Conservation (phyloP, 30 jellyfish, hydroid and myxozoan species). For the Morbakka virulenta region DNA sequence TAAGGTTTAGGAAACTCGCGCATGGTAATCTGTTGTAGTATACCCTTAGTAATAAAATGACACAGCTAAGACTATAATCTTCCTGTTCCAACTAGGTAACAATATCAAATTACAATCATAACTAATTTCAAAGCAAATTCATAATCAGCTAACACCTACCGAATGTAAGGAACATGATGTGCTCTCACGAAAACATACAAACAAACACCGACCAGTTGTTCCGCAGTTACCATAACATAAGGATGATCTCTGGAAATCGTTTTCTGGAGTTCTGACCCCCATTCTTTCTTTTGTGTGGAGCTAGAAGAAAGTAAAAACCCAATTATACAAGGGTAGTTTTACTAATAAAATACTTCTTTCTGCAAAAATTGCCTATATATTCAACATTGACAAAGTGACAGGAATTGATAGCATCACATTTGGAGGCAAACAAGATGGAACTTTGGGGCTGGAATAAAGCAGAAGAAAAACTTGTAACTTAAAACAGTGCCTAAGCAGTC, state of each 20-base stretch:
- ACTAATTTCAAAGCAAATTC: background rate
- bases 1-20: too few relatives aligned
- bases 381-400: too few relatives aligned
- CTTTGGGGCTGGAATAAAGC: too few relatives aligned
- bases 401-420: too few relatives aligned
- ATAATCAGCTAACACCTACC: constrained; percentile 46
- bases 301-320: constrained; percentile 32
- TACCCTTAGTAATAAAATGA: too few relatives aligned
- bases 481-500: too few relatives aligned
- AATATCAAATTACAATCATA: background rate
- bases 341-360: background rate
- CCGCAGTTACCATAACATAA: constrained; percentile 83
- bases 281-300: constrained; percentile 90
- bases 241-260: constrained; percentile 94
- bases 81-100: background rate
- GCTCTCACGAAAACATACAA: constrained; percentile 83
- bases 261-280: constrained; percentile 92
- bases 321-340: background rate
- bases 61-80: background rate
- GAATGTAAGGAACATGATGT: constrained; percentile 87
- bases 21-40: too few relatives aligned
- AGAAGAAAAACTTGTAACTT: too few relatives aligned
- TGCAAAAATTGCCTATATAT: too few relatives aligned
- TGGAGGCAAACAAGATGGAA: too few relatives aligned
- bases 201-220: constrained; percentile 99